Percentiles rank a stretch among this genome's conserved stretches.
phyloP scores from a whole-genome alignment of 2,888 invertebrate species.

The Tiliacea aurago region DNA sequence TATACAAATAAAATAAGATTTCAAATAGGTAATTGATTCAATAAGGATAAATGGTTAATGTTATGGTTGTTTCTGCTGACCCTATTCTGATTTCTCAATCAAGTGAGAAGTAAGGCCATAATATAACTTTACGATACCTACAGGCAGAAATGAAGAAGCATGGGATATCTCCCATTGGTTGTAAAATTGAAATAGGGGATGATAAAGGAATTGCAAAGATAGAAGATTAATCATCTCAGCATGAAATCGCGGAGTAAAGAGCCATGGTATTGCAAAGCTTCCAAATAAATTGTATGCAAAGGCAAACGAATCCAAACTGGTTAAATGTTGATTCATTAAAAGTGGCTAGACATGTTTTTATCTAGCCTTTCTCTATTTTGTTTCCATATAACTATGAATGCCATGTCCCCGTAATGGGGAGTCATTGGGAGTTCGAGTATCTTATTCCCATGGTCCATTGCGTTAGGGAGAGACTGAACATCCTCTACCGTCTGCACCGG shows the following conservation, averaged over 20 bases:
- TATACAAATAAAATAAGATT: background rate
- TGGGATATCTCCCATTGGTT: background rate
- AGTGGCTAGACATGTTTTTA: constrained; percentile 22
- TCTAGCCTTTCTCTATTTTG: background rate
- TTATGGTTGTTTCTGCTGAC: background rate
- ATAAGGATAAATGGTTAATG: background rate
- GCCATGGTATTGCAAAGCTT: background rate
- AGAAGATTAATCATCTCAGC: background rate
- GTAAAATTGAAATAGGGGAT: background rate
- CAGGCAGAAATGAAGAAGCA: background rate
- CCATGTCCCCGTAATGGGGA: constrained; percentile 2
- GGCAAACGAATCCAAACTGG: constrained; percentile 19
- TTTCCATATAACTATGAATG: background rate
- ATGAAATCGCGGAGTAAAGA: no score
- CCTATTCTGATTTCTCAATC: background rate
- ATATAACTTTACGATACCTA: background rate
- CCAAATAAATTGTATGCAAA: constrained; percentile 17
- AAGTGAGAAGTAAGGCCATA: background rate
- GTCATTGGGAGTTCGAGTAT: background rate
- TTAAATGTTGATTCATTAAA: constrained; percentile 1
- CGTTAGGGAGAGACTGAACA: background rate
- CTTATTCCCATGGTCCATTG: background rate
- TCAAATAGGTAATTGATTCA: background rate
- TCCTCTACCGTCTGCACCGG: no score
- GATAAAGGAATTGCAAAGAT: background rate